Base-by-base conservation (phyloP, 2,113 vertebrate species). In the Chinchilla lanigera region DNA sequence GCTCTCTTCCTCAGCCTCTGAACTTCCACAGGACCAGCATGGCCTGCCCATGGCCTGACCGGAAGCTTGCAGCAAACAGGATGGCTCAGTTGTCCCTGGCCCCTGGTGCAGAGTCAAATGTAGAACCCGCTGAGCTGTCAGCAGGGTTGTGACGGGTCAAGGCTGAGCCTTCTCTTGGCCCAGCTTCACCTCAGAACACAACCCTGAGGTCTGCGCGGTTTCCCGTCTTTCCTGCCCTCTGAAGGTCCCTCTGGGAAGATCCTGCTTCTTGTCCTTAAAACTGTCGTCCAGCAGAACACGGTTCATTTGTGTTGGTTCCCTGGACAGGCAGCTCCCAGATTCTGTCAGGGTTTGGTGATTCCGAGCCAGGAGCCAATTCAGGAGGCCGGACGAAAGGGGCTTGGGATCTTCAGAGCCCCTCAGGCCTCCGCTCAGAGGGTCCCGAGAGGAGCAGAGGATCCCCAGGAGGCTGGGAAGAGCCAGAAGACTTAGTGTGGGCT, bases 221-320 rank as follows among this genome's bases (percentile, higher is more conserved):
- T 47, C 20, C 16, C 6, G 5, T 77, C 89, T 30, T 41, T 30
- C 5, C 10, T 10, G 22, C 22, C 38, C 52, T 67, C 30, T 83
- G 89, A 56, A 28, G 41, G 60, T 14, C 26, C 89, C 89, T 78
- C 9, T 50, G 56, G 61, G 30, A 85, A 85, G 75, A 65, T 35
- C 47, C 86, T 75, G 22, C 56, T 85, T 56, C 89, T 38, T 60
- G 24, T 16, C 65, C 89, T 95, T 81, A 85, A 67, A 82, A 92
- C 19, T 67, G n/a, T 58, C 67, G 47, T 81, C 67, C 41, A 65
- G 88, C 65, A 93, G 73, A 73, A 56, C 10, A 26, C 2, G 35
- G 52, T 12, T 92, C 38, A 50, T 7, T 22, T 56, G 60, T 60
- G 30, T 85, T 56, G 96, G 84, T 84, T 91, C 58, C 60, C 63